Base-by-base conservation (phyloP, 2,113 vertebrate genomes). In the Ophiodon elongatus region DNA sequence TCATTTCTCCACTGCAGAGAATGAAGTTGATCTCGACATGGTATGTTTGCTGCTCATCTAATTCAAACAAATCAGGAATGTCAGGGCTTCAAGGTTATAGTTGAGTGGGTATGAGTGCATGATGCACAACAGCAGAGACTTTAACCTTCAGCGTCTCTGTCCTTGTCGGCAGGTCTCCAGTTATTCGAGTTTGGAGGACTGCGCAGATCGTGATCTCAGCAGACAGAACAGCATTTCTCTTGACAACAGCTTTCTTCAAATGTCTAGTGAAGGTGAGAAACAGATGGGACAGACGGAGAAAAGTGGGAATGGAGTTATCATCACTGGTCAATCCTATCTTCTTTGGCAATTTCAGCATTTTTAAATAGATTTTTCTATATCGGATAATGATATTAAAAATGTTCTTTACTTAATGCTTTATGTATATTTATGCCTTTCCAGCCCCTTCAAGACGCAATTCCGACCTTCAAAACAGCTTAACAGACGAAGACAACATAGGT, bases 161-260 rank as follows among this genome's bases (percentile, higher is more conserved):
- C 0, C 23, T 54, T 50, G 17, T 84, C 66, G 56, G 1, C 83
- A 97, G 96, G 64, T 69, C 33, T 94, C 79, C 0, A 94, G 91
- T 77, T 90, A 85, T 23, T 93, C 85, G 0, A 95, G 94, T 86
- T 37, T 80, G 3, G 95, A 96, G 8, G 93, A 94, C 33, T 64
- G 45, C 29, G 0, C 25, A 4, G 90, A 91, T 56, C 67, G 6
- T 1, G 29, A 0, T 0, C 85, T 73, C 14, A 89, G 54, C 0
- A 33, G 85, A 14, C 71, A 73, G 25, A 17, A 17, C 67, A 81
- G 66, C 64, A 6, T 67, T 9, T 4, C 29, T 65, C 39, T 65
- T 0, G 72, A 77, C 2, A 33, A 29, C 3, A 5, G 5, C 47
- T 52, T 79, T n/a, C 37, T 29, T 31, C 64, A 6, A 10, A 54